Conservation (phyloP, 1,140 invertebrate genomes). For the Cydia splendana region DNA sequence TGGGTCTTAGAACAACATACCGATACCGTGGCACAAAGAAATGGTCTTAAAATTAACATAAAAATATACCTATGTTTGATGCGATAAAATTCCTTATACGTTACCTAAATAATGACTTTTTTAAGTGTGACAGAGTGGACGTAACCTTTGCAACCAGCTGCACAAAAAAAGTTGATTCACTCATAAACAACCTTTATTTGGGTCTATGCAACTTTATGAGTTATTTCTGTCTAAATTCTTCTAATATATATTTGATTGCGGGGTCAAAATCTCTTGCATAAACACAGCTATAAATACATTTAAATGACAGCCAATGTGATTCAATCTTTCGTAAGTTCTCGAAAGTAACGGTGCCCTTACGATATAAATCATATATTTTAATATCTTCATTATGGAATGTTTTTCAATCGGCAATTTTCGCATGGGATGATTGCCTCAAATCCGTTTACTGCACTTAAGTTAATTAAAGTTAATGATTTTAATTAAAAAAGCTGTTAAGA, state of each 20-base stretch:
- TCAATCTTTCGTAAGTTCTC: not conserved
- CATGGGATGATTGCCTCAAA: slow-evolving; percentile 21
- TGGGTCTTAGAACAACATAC: too few relatives aligned
- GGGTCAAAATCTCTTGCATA: not conserved
- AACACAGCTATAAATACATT: not conserved
- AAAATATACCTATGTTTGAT: too few relatives aligned
- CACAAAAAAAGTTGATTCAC: too few relatives aligned
- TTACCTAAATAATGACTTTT: too few relatives aligned
- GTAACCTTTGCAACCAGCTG: too few relatives aligned
- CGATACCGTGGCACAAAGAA: too few relatives aligned
- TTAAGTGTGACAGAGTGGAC: too few relatives aligned
- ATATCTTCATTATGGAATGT: slow-evolving; percentile 30
- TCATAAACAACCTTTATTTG: too few relatives aligned
- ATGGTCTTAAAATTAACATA: too few relatives aligned
- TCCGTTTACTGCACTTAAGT: slow-evolving; percentile 18
- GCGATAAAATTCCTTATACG: too few relatives aligned
- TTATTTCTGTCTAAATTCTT: too few relatives aligned
- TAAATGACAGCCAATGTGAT: not conserved
- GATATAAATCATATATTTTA: slow-evolving; percentile 22
- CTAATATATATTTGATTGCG: not conserved
- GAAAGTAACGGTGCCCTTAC: not conserved
- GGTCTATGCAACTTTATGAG: too few relatives aligned
- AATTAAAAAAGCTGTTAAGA: slow-evolving; percentile 8
- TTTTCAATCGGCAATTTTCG: slow-evolving; percentile 27
- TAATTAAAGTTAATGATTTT: slow-evolving; percentile 31